These are phyloP conservation scores for Hydra vulgaris DNA, from an alignment of 30 jellyfish, hydroid and myxozoan species.

Conservation along the genomic window DNA sequence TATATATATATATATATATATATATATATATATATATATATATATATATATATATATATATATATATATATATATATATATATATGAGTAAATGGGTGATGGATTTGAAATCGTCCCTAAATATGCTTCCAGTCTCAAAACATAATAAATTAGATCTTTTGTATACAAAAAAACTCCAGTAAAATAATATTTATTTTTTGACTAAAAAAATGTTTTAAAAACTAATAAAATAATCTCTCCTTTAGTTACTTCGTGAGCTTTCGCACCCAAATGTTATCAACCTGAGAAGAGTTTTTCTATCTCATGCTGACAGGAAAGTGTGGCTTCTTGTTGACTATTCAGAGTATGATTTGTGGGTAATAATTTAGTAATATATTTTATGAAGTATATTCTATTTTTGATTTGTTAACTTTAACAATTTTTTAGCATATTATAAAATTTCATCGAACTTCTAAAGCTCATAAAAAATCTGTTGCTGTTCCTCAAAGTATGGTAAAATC, in stretches of 20 bases:
- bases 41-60: no score
- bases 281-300: conserved; percentile 68
- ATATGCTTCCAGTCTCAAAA: no score
- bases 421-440: conserved; percentile 79
- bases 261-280: conserved; percentile 87
- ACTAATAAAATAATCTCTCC: not conserved
- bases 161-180: no score
- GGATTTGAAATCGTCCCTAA: no score
- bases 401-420: not conserved
- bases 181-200: no score
- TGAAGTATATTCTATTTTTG: not conserved
- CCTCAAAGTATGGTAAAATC: conserved; percentile 88
- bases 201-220: not conserved
- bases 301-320: conserved; percentile 84
- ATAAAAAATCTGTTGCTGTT: conserved; percentile 60
- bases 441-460: conserved; percentile 87
- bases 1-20: no score
- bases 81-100: no score
- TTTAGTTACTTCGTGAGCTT: conserved; percentile 73
- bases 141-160: no score
- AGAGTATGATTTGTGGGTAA: conserved; percentile 91
- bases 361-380: not conserved
- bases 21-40: no score
- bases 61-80: no score
- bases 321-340: conserved; percentile 90